Percentiles rank a stretch among this genome's conserved stretches.
phyloP scores from a whole-genome alignment of 2,888 invertebrate genomes.

The Diplazon laetatorius region DNA sequence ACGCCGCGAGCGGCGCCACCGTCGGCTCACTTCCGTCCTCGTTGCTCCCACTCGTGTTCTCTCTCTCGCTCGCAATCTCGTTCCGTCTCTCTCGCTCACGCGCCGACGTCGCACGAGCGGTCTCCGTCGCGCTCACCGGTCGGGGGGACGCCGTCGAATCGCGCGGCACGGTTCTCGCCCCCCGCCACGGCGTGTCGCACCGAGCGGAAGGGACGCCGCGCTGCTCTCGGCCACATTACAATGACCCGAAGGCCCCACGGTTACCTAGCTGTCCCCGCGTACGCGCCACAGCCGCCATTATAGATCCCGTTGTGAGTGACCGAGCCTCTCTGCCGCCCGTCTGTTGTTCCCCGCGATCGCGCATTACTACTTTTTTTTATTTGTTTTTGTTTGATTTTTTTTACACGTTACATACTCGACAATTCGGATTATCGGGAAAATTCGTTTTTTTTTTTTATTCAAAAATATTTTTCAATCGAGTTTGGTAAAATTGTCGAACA shows the following conservation, averaged over 20 bases:
- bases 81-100: slow-evolving; percentile 24
- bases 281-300: slow-evolving; percentile 76
- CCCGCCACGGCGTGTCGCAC: slow-evolving; percentile 20
- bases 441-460: too few species aligned
- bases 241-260: slow-evolving; percentile 62
- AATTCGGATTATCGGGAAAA: too few species aligned
- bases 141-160: too few species aligned
- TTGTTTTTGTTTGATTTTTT: too few species aligned
- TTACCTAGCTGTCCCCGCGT: slow-evolving; percentile 66
- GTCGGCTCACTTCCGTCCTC: slow-evolving; percentile 49
- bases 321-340: slow-evolving; percentile 68
- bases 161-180: slow-evolving; percentile 11
- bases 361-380: slow-evolving; percentile 64
- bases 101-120: too few species aligned
- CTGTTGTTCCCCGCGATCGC: slow-evolving; percentile 49
- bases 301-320: slow-evolving; percentile 82
- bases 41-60: too few species aligned
- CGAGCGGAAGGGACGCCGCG: slow-evolving; percentile 57
- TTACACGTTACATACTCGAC: too few species aligned
- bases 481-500: background rate
- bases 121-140: too few species aligned
- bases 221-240: slow-evolving; percentile 40
- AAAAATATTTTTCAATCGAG: too few species aligned
- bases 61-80: slow-evolving; percentile 9
- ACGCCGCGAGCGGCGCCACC: slow-evolving; percentile 64